Evolutionary conservation across 2,797 vertebrate genomes (phyloP).

Genomic region (Anas flavirostris): DNA sequence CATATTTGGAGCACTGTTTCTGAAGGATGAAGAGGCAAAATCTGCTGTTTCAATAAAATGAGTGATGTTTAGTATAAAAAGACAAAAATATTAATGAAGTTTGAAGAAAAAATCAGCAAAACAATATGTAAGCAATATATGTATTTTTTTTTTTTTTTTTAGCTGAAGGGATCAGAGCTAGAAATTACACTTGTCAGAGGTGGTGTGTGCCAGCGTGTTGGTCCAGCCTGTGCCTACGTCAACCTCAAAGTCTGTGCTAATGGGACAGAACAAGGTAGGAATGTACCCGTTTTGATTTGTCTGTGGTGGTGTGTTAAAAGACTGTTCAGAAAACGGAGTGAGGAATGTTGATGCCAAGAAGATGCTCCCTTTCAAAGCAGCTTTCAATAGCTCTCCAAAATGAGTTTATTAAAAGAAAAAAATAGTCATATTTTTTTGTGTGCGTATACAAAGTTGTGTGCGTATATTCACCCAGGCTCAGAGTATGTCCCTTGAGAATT

Average conservation of each 20-base stretch:
- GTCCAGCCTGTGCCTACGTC: conserved; percentile 89
- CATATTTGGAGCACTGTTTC: background rate
- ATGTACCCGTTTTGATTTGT: background rate
- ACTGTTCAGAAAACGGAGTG: fast-evolving
- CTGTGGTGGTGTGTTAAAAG: too few species aligned
- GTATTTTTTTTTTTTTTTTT: background rate
- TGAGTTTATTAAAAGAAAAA: background rate
- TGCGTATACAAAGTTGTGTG: background rate
- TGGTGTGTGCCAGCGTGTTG: conserved; percentile 67
- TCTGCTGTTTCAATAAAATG: background rate
- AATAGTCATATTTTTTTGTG: background rate
- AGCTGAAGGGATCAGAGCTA: conserved; percentile 95
- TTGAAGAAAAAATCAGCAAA: background rate
- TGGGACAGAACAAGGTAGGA: conserved; percentile 88
- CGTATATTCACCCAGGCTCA: fast-evolving
- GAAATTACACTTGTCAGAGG: conserved; percentile 90
- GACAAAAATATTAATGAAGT: background rate
- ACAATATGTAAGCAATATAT: background rate
- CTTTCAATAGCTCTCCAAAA: background rate
- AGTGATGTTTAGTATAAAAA: background rate
- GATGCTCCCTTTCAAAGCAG: background rate
- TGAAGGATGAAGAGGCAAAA: background rate
- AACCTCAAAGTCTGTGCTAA: conserved; percentile 86
- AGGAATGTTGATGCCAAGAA: background rate
- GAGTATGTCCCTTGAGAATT: background rate